Evolutionary conservation across 2,888 invertebrate genomes (phyloP).

Genomic region (Sylvicola fuscatus): DNA sequence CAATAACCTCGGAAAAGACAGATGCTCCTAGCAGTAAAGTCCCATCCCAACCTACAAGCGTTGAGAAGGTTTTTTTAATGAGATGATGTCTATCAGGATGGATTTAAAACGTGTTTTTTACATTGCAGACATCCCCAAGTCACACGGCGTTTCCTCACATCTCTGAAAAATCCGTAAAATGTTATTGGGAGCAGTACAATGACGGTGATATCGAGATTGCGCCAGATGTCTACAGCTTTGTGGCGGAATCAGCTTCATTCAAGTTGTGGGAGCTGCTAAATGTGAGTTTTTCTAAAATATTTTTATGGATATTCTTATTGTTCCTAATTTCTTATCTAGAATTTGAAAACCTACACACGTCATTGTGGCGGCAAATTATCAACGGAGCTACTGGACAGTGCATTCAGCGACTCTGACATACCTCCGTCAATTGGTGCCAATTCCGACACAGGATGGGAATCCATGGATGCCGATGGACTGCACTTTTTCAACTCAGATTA

Average conservation of each 20-base stretch:
- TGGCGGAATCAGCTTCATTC: constrained; percentile 24
- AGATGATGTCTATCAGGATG: no score
- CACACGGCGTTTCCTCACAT: no score
- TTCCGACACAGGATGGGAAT: constrained; percentile 20
- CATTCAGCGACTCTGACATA: constrained; percentile 21
- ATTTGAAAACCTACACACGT: constrained; percentile 21
- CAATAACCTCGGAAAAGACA: no score
- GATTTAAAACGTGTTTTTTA: no score
- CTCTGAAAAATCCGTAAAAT: constrained; percentile 16
- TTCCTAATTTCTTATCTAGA: constrained; percentile 11
- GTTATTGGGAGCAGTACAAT: constrained; percentile 25
- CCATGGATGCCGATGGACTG: constrained; percentile 20
- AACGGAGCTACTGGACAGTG: constrained; percentile 23
- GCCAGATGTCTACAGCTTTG: constrained; percentile 17
- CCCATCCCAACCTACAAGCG: no score
- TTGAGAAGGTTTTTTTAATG: no score
- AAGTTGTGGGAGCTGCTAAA: constrained; percentile 24
- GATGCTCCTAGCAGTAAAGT: no score
- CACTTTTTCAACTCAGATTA: constrained; percentile 6
- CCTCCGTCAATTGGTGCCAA: constrained; percentile 21
- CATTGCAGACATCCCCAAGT: no score
- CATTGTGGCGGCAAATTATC: constrained; percentile 22
- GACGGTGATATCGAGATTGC: constrained; percentile 21
- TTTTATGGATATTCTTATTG: not conserved
- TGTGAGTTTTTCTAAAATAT: constrained; percentile 11